Conservation (phyloP, 2,888 invertebrate genomes). For the Galeruca laticollis region DNA sequence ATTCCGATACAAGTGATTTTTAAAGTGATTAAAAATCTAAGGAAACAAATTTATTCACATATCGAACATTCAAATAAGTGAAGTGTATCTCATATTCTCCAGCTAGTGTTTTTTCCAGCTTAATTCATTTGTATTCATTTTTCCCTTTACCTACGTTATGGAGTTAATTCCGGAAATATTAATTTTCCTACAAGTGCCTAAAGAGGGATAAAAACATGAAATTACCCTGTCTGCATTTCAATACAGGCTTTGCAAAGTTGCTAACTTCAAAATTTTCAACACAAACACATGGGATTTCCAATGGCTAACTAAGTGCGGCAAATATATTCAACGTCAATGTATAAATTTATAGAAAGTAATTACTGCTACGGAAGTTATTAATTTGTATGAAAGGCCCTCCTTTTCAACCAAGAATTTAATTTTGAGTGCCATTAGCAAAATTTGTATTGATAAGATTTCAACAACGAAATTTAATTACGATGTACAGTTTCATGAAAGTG, state of each 20-base stretch:
- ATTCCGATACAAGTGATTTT: no score
- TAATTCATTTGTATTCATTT: background rate
- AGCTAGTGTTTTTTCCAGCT: no score
- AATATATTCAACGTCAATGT: slow-evolving; percentile 6
- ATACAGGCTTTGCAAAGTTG: slow-evolving; percentile 2
- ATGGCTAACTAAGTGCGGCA: slow-evolving; percentile 7
- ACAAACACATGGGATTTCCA: slow-evolving; percentile 4
- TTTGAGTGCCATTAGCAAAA: background rate
- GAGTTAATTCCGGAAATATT: background rate
- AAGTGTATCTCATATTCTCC: no score
- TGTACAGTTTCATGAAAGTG: no score
- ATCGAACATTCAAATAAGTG: no score
- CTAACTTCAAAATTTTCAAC: slow-evolving; percentile 8
- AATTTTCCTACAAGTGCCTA: background rate
- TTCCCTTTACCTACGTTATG: background rate
- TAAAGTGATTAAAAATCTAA: no score
- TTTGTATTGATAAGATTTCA: background rate
- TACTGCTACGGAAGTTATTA: background rate
- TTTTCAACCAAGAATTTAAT: background rate
- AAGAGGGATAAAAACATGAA: slow-evolving; percentile 13
- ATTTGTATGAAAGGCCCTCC: background rate
- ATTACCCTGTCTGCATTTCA: slow-evolving; percentile 17
- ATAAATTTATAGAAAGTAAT: background rate
- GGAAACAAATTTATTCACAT: no score
- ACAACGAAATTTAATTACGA: background rate